phyloP scores from a whole-genome alignment of 2,797 vertebrate species.

The Parauchenoglanis ngamensis region DNA sequence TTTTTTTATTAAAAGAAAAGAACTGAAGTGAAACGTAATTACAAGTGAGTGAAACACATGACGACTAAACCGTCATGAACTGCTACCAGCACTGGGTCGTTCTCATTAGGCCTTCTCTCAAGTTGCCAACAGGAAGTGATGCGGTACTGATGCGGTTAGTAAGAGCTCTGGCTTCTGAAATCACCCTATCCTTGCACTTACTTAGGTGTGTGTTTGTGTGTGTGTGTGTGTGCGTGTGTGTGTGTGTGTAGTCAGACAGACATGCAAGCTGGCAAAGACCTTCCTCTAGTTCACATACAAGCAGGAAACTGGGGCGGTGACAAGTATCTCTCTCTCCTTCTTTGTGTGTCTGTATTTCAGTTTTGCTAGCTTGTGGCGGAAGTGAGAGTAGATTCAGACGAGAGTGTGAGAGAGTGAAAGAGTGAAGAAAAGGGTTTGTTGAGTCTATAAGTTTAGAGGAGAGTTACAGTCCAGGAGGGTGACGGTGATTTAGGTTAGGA shows the following conservation, averaged over 20 bases:
- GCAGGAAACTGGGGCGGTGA: constrained; percentile 44
- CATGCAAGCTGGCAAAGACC: constrained; percentile 16
- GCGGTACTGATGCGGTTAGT: constrained; percentile 16
- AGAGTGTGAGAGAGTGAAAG: not conserved
- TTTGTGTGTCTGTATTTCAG: not conserved
- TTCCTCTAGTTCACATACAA: constrained; percentile 18
- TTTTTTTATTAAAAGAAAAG: not conserved
- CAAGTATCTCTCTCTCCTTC: not conserved
- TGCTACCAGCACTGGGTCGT: not conserved
- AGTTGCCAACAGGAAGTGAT: constrained; percentile 42
- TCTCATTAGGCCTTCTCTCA: not conserved
- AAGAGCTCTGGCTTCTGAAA: not conserved
- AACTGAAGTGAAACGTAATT: not conserved
- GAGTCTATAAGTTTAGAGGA: not conserved
- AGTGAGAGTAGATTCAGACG: constrained; percentile 5
- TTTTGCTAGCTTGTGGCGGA: constrained; percentile 22
- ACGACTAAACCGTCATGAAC: not conserved
- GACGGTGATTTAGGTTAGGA: not conserved
- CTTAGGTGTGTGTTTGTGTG: constrained; percentile 49
- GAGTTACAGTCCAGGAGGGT: not conserved
- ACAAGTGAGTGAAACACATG: not conserved
- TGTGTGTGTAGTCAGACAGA: not conserved
- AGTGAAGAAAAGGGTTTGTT: not conserved
- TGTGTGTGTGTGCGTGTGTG: constrained; percentile 52
- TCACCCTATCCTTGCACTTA: not conserved